phyloP scores from a whole-genome alignment of 2,888 invertebrate species.

The Ormyrus labotus region DNA sequence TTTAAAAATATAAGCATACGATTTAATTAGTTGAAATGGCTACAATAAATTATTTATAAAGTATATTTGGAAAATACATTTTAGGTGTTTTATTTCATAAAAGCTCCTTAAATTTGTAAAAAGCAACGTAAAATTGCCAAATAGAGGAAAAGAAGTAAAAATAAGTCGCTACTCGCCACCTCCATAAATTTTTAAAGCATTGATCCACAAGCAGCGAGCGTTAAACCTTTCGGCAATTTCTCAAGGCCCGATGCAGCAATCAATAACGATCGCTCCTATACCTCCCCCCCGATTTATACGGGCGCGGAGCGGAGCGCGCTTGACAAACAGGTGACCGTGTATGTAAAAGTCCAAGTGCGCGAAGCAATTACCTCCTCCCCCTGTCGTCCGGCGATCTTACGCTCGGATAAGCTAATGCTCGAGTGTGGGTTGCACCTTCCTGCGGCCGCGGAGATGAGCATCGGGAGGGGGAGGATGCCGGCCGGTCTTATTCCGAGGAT shows the following conservation, averaged over 20 bases:
- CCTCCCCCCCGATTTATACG: conserved; percentile 37
- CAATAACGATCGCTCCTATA: conserved; percentile 14
- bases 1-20: too few relatives aligned
- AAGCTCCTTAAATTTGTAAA: too few relatives aligned
- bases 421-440: background rate
- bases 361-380: conserved; percentile 39
- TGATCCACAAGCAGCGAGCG: too few relatives aligned
- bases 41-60: too few relatives aligned
- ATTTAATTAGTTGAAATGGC: too few relatives aligned
- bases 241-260: conserved; percentile 13
- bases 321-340: conserved; percentile 60
- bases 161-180: too few relatives aligned
- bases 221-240: conserved; percentile 22
- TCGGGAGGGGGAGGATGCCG: background rate
- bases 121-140: too few relatives aligned
- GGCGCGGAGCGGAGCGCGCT: conserved; percentile 19
- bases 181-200: too few relatives aligned
- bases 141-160: too few relatives aligned
- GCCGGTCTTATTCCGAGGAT: conserved; percentile 1
- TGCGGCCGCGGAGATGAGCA: background rate
- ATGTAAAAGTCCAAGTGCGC: conserved; percentile 8
- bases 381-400: conserved; percentile 47
- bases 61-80: too few relatives aligned
- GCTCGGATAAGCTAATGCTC: conserved; percentile 55
- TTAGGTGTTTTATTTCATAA: too few relatives aligned